Evolutionary conservation across 2,797 vertebrate genomes (phyloP).

Genomic region (Sebastes umbrosus): DNA sequence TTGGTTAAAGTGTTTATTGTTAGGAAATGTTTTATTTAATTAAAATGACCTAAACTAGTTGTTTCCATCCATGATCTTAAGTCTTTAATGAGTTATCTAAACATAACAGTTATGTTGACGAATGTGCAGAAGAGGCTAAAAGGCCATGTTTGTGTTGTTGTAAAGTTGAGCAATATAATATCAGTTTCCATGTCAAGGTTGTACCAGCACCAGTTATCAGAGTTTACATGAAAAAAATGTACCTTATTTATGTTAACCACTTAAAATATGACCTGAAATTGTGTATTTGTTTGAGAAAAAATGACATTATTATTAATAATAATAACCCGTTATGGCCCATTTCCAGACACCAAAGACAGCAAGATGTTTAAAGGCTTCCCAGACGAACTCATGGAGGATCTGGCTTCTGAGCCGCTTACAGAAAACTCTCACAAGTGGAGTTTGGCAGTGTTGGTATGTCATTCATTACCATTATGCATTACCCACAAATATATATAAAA

Average conservation of each 20-base stretch:
- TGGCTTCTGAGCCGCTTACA: conserved; percentile 85
- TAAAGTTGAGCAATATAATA: not conserved
- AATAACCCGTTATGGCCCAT: not conserved
- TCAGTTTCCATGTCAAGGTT: not conserved
- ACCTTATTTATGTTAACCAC: not conserved
- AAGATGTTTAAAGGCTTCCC: conserved; percentile 88
- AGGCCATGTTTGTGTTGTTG: not conserved
- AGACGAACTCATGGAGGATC: conserved; percentile 76
- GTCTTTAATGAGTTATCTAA: too few species aligned
- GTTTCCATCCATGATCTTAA: not conserved
- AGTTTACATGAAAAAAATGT: not conserved
- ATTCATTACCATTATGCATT: not conserved
- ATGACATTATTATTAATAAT: not conserved
- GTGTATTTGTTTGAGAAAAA: not conserved
- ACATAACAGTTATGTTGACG: not conserved
- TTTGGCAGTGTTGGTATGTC: conserved; percentile 83
- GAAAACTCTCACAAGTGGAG: conserved; percentile 91
- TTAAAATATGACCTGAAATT: not conserved
- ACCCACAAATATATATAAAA: not conserved
- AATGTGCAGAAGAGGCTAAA: not conserved
- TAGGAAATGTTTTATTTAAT: not conserved
- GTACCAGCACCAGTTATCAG: not conserved
- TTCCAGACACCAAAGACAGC: conserved; percentile 78
- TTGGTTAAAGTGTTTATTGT: not conserved
- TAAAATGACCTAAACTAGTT: not conserved